phyloP scores from a whole-genome alignment of 2,888 invertebrate species.

The Ochropleura leucogaster region DNA sequence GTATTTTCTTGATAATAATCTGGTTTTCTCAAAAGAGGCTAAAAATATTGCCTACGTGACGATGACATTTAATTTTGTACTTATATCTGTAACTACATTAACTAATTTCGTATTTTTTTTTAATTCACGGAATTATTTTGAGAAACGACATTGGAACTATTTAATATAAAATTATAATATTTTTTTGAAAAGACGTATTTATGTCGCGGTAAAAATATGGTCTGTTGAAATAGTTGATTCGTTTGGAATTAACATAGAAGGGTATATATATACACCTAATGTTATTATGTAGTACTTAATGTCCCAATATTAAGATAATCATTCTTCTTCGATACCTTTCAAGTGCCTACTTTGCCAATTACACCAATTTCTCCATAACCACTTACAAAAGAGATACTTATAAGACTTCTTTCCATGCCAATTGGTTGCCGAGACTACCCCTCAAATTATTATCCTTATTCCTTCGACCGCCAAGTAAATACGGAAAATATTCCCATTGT shows the following conservation, averaged over 20 bases:
- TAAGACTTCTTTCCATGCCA: slow-evolving; percentile 23
- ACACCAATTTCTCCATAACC: slow-evolving; percentile 2
- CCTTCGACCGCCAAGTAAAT: slow-evolving; percentile 32
- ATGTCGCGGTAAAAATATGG: background rate
- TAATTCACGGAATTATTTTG: background rate
- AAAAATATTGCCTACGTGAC: background rate
- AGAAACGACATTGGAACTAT: background rate
- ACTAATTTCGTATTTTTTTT: background rate
- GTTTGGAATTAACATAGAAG: background rate
- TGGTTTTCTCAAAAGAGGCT: slow-evolving; percentile 12
- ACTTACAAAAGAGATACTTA: slow-evolving; percentile 21
- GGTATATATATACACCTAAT: background rate
- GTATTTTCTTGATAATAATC: slow-evolving; percentile 12
- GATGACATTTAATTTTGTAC: background rate
- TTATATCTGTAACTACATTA: background rate
- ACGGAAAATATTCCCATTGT: slow-evolving; percentile 42
- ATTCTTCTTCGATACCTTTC: background rate
- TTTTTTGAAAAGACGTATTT: background rate
- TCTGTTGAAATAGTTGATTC: background rate
- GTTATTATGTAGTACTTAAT: background rate
- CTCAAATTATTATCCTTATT: slow-evolving; percentile 36
- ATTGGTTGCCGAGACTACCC: slow-evolving; percentile 15
- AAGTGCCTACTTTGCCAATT: slow-evolving; percentile 10
- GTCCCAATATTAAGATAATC: background rate
- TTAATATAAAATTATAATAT: background rate